These are phyloP conservation scores for Caenorhabditis uteleia DNA, from an alignment of 2,888 invertebrate species.

Conservation along the genomic window DNA sequence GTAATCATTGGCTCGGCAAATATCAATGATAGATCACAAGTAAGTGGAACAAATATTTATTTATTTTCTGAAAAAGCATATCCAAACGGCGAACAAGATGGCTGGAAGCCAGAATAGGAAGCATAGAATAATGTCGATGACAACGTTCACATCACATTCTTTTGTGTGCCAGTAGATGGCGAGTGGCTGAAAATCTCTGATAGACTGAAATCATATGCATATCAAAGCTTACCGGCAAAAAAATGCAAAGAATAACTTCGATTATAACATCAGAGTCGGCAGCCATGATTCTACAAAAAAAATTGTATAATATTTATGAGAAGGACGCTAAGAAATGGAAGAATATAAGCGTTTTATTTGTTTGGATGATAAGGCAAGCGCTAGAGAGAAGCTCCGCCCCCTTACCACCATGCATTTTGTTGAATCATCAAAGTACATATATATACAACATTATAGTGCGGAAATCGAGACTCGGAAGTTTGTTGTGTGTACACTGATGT, in stretches of 20 bases:
- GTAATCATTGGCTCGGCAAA: slow-evolving; percentile 97
- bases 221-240: slow-evolving; percentile 35
- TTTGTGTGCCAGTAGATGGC: slow-evolving; percentile 45
- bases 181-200: slow-evolving; percentile 34
- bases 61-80: slow-evolving; percentile 30
- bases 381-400: too few species aligned
- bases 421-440: too few species aligned
- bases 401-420: too few species aligned
- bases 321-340: background rate
- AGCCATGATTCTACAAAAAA: slow-evolving; percentile 21
- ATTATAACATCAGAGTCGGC: slow-evolving; percentile 30
- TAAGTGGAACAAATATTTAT: too few species aligned
- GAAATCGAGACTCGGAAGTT: slow-evolving; percentile 87
- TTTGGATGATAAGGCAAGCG: background rate
- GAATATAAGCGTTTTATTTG: background rate
- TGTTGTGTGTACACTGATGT: slow-evolving; percentile 81
- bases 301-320: background rate
- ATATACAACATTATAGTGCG: slow-evolving; percentile 73
- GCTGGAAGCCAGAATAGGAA: slow-evolving; percentile 46
- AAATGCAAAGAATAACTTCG: slow-evolving; percentile 38
- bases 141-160: slow-evolving; percentile 34
- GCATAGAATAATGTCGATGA: slow-evolving; percentile 41
- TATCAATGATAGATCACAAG: slow-evolving; percentile 93
- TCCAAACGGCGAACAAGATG: slow-evolving; percentile 41
- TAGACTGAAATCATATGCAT: background rate